These are phyloP conservation scores for Haplochromis vanheusdeni DNA, from an alignment of 2,113 vertebrate genomes.

Conservation along the genomic window DNA sequence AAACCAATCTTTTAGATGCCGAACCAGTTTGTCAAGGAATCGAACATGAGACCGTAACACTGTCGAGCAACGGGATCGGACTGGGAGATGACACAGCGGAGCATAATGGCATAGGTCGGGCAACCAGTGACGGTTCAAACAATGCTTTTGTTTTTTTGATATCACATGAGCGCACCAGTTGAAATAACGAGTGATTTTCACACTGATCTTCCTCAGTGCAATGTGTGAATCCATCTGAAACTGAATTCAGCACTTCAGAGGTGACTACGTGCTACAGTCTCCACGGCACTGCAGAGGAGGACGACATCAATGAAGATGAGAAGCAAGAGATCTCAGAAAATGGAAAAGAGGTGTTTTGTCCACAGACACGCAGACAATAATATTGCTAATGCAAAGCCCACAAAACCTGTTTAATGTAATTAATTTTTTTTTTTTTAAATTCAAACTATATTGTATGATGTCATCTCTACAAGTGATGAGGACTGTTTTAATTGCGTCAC, in stretches of 20 bases:
- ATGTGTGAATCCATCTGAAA: conserved; percentile 51
- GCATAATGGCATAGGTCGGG: conserved; percentile 55
- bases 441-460: not conserved
- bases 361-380: not conserved
- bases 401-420: not conserved
- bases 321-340: conserved; percentile 57
- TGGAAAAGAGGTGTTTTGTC: conserved; percentile 55
- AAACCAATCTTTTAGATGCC: conserved; percentile 15
- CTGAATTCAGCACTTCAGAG: conserved; percentile 57
- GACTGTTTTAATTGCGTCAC: not conserved
- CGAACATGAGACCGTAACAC: conserved; percentile 6
- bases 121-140: not conserved
- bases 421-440: fast-evolving
- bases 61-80: conserved; percentile 44
- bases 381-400: not conserved
- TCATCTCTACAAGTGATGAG: not conserved
- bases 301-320: not conserved
- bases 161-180: not conserved
- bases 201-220: conserved; percentile 16
- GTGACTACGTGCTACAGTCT: conserved; percentile 23
- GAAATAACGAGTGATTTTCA: not conserved
- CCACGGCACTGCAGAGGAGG: conserved; percentile 24
- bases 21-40: conserved; percentile 26
- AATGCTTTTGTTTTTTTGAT: not conserved
- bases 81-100: conserved; percentile 25